Conservation (phyloP, 2,888 invertebrate species). For the Zaprionus bogoriensis region DNA sequence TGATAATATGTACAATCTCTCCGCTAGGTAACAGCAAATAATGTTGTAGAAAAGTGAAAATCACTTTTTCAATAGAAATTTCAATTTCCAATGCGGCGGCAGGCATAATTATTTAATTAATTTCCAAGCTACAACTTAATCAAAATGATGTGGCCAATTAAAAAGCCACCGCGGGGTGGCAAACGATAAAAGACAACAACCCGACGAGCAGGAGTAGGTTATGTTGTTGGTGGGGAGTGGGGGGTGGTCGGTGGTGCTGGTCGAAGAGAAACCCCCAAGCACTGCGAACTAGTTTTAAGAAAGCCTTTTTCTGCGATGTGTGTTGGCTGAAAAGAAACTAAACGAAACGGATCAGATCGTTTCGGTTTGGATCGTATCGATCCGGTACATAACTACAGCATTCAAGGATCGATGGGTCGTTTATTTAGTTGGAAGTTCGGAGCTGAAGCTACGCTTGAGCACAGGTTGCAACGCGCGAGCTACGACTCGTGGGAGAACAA, state of each 20-base stretch:
- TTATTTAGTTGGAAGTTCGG: neutral
- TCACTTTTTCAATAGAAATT: constrained; percentile 57
- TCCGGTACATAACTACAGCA: constrained; percentile 31
- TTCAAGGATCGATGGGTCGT: constrained; percentile 20
- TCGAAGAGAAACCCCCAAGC: too few relatives aligned
- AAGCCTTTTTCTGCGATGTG: constrained; percentile 59
- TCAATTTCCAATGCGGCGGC: constrained; percentile 72
- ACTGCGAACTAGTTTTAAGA: constrained; percentile 73
- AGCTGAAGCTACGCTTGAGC: neutral
- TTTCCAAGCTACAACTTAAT: constrained; percentile 80
- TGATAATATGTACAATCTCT: constrained; percentile 13
- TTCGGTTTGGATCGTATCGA: constrained; percentile 15
- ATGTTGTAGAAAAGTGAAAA: constrained; percentile 69
- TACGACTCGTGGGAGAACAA: too few relatives aligned
- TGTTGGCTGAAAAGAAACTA: constrained; percentile 29
- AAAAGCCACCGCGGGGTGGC: constrained; percentile 75
- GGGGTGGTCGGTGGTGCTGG: neutral
- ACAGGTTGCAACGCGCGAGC: neutral
- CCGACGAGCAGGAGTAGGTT: neutral
- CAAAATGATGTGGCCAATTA: constrained; percentile 79
- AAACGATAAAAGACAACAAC: constrained; percentile 30
- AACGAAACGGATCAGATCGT: constrained; percentile 27
- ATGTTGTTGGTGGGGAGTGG: neutral
- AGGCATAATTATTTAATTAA: constrained; percentile 79
- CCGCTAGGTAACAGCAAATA: constrained; percentile 13